Base-by-base conservation (phyloP, 2,888 invertebrate species). In the Tetheella fluctuosa region DNA sequence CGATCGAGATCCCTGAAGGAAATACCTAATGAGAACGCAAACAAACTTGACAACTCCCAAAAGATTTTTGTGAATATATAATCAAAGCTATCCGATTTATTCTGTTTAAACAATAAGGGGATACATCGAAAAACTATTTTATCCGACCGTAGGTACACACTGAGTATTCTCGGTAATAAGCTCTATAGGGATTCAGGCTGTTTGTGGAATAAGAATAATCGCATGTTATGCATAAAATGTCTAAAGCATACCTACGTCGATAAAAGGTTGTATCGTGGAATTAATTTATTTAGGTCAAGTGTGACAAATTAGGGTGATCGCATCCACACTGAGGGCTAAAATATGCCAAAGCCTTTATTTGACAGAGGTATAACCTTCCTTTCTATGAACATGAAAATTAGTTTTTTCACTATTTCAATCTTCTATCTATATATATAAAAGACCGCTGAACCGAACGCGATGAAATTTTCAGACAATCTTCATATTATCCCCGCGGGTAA, bases 211-310 rank as follows among this genome's bases (percentile, higher is more conserved):
- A 37, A 13, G 37, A 37, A 37, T 15, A 30, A 10, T 30, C 10
- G 30, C 30, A 8, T 30, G 30, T 30, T 30, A 30, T 37, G 37
- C 4, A 39, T n/a, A n/a, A 39, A 39, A 39, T n/a, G 7, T 1
- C n/a, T n/a, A n/a, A 39, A n/a, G n/a, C 39, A 25, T 25, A 25
- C 2, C 6, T 37, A 4, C 7, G 39, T 39, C 39, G n/a, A 39
- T 39, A 39, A 39, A 39, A 39, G 39, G 39, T n/a, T n/a, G 39
- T n/a, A n/a, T 39, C 3, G 13, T 34, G n/a, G n/a, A 48, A 6
- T 20, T 1, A 2, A 17, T 10, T 20, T 17, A 67, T 71, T 67
- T 67, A 58, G 71, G 70, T 71, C 69, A 68, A 68, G 67, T 63
- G 63, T 64, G 65, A 62, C 60, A 55, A 62, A 65, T 65, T 63